Base-by-base conservation (phyloP, 1,140 invertebrate species). In the Sycophila sp. region DNA sequence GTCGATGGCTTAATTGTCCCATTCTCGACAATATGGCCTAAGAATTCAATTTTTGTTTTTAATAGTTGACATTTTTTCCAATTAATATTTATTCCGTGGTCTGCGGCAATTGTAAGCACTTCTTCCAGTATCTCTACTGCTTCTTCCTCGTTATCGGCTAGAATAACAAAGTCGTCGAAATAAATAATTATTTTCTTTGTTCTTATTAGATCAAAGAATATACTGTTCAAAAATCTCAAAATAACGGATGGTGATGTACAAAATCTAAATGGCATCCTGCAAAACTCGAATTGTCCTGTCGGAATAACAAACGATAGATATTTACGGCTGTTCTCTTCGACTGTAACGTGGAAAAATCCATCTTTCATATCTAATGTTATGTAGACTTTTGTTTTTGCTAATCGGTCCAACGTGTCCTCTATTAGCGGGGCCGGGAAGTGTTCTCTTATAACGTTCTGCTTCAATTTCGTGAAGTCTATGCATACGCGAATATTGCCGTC, bases 401-500 rank as follows among this genome's bases (percentile, higher is more conserved):
- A 26, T 60, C 30, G 58, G 32, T 76, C 73, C 22, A 73, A 17
- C 5, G n/a, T 17, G 15, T 74, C 42, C 51, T 76, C 28, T 15
- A 77, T 73, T 8, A 76, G 51, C 26, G 78, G 77, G 11, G 78
- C 38, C 2, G 78, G 76, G 51, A 75, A 80, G 4, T 72, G 55
- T 24, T 76, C 74, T 63, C 75, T 77, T 17, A 74, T 24, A 11
- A 78, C 55, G n/a, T 75, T 73, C 3, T 60, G 63, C 64, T 81
- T 81, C 26, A 80, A 28, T 24, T 63, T 67, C 45, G 75, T 47
- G 51, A 73, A 79, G 47, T 80, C 77, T 0, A 80, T 66, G 69
- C 87, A 88, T 24, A 88, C 79, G 17, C 71, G 53, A 13, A 64
- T 6, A 8, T 45, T 34, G 0, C 68, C 83, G 76, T 88, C 83